phyloP scores from a whole-genome alignment of 2,797 vertebrate species.

The Rhinichthys osculus region DNA sequence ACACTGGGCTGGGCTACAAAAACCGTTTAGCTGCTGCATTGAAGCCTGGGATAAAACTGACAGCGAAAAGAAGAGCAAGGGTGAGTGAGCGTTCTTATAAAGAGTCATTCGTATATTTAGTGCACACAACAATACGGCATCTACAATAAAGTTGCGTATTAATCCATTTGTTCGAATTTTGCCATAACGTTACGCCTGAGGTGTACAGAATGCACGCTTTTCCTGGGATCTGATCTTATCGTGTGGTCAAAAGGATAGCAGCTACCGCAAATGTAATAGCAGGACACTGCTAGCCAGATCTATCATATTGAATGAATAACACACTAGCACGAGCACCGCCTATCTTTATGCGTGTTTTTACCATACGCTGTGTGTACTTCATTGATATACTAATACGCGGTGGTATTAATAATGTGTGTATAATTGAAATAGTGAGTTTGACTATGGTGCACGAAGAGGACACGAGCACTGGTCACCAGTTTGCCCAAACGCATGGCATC shows the following conservation, averaged over 20 bases:
- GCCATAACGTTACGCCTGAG: neutral
- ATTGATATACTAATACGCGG: neutral
- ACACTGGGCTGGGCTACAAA: constrained; percentile 57
- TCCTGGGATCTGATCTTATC: neutral
- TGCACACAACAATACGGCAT: neutral
- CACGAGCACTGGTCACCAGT: neutral
- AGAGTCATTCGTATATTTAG: neutral
- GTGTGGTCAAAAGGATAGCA: constrained; percentile 13
- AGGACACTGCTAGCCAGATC: constrained; percentile 28
- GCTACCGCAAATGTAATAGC: neutral
- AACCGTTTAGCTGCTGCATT: constrained; percentile 34
- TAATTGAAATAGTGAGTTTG: neutral
- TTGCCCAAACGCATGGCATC: constrained; percentile 6
- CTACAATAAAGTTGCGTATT: neutral
- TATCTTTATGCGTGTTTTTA: neutral
- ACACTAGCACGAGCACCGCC: neutral
- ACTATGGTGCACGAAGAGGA: neutral
- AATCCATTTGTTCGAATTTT: neutral
- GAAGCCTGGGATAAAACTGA: constrained; percentile 37
- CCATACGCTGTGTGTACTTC: neutral
- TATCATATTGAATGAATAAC: neutral
- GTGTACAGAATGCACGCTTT: constrained; percentile 22
- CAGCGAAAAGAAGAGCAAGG: constrained; percentile 46
- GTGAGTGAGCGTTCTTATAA: constrained; percentile 28
- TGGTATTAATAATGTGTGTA: neutral